Percentiles rank a stretch among this genome's conserved stretches.
Conservation (phyloP, 1,140 invertebrate genomes). For the Babylonia areolata region DNA sequence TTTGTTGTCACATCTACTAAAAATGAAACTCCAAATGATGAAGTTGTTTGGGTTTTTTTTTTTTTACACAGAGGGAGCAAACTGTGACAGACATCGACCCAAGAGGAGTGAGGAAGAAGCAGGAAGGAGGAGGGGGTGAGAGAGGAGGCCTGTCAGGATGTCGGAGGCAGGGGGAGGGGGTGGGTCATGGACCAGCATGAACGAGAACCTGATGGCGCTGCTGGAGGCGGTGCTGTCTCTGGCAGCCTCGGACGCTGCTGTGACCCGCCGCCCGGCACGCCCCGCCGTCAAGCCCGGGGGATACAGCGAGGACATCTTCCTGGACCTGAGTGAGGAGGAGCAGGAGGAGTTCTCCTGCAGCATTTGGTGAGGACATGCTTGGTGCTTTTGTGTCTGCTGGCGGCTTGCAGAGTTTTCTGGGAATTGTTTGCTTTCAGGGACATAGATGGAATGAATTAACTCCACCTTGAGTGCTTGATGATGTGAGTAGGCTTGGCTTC, state of each 20-base stretch:
- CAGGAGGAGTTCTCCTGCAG: constrained; percentile 67
- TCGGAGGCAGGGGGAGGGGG: neutral
- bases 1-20: too few species aligned
- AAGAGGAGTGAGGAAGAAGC: neutral
- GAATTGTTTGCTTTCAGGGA: too few species aligned
- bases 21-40: too few species aligned
- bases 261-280: constrained; percentile 29
- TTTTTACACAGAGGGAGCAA: neutral
- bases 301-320: constrained; percentile 67
- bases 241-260: constrained; percentile 37
- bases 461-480: neutral
- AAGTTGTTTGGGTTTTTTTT: too few species aligned
- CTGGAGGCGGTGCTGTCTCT: constrained; percentile 66
- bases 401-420: too few species aligned
- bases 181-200: constrained; percentile 34
- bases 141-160: neutral
- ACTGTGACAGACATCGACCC: neutral
- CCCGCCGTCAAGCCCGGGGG: constrained; percentile 65
- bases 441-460: neutral
- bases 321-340: constrained; percentile 65
- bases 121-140: neutral
- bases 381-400: too few species aligned
- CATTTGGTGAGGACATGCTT: constrained; percentile 61
- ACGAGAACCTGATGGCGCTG: constrained; percentile 58
- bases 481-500: too few species aligned